These are phyloP conservation scores for Acrobasis suavella DNA, from an alignment of 2,888 invertebrate genomes.

Conservation along the genomic window DNA sequence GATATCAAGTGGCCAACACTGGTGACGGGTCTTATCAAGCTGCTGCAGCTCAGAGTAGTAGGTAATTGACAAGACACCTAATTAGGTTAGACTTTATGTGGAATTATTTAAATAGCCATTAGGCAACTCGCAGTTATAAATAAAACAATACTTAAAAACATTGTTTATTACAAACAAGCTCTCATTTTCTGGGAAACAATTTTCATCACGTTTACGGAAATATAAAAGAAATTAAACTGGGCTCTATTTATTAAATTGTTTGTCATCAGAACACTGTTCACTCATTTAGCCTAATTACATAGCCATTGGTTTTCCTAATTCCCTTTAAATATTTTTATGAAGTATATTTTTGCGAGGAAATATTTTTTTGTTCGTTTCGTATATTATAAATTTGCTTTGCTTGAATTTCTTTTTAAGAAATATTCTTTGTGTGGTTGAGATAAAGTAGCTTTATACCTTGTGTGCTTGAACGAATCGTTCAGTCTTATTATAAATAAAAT, in stretches of 20 bases:
- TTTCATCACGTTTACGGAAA: too few relatives aligned
- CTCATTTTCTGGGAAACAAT: too few relatives aligned
- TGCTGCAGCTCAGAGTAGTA: too few relatives aligned
- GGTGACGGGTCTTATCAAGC: too few relatives aligned
- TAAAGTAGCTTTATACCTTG: not conserved
- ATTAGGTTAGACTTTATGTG: too few relatives aligned
- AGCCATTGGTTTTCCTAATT: not conserved
- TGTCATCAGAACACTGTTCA: not conserved
- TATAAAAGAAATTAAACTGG: conserved; percentile 4
- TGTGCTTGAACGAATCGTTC: too few relatives aligned
- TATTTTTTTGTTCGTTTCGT: not conserved
- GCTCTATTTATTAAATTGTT: conserved; percentile 1
- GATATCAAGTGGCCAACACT: too few relatives aligned
- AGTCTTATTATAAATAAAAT: not conserved
- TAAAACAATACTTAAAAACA: too few relatives aligned
- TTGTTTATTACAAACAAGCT: too few relatives aligned
- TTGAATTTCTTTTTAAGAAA: not conserved
- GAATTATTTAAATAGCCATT: too few relatives aligned
- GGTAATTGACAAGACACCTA: too few relatives aligned
- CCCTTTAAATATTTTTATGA: not conserved
- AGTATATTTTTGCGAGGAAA: not conserved
- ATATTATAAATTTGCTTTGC: not conserved
- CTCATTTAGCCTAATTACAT: not conserved
- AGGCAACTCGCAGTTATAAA: too few relatives aligned
- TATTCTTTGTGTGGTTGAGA: not conserved